Conservation (phyloP, 2,888 invertebrate genomes). For the Yponomeuta cagnagella region DNA sequence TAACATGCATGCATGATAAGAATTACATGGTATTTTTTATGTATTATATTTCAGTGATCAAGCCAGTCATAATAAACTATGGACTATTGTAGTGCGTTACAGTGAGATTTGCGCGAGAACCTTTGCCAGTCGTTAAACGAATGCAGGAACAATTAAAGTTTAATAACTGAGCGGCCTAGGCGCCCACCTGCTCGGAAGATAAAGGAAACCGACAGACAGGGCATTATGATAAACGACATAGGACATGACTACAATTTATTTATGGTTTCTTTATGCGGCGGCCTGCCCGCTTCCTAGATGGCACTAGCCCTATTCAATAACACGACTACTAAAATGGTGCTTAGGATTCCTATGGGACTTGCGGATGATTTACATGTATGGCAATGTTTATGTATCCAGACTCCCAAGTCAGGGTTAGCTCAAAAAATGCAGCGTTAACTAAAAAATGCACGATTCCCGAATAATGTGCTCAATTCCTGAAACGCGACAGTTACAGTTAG, state of each 20-base stretch:
- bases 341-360: not conserved
- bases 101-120: not conserved
- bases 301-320: constrained; percentile 12
- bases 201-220: constrained; percentile 48
- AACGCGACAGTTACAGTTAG: not conserved
- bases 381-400: not conserved
- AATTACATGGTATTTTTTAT: too few species aligned
- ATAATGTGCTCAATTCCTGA: not conserved
- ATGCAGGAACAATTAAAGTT: constrained; percentile 12
- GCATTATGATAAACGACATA: constrained; percentile 62
- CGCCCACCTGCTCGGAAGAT: constrained; percentile 49
- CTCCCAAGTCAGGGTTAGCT: not conserved
- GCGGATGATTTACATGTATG: not conserved
- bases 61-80: too few species aligned
- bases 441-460: too few species aligned
- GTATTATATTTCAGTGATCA: too few species aligned
- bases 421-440: too few species aligned
- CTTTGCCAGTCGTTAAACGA: not conserved
- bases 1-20: too few species aligned
- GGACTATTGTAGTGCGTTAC: too few species aligned
- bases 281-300: constrained; percentile 26
- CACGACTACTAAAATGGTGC: not conserved
- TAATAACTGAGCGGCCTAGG: not conserved
- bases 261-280: constrained; percentile 28
- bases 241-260: constrained; percentile 41